Evolutionary conservation across 2,888 invertebrate genomes (phyloP).

Genomic region (Sinelater perroti): DNA sequence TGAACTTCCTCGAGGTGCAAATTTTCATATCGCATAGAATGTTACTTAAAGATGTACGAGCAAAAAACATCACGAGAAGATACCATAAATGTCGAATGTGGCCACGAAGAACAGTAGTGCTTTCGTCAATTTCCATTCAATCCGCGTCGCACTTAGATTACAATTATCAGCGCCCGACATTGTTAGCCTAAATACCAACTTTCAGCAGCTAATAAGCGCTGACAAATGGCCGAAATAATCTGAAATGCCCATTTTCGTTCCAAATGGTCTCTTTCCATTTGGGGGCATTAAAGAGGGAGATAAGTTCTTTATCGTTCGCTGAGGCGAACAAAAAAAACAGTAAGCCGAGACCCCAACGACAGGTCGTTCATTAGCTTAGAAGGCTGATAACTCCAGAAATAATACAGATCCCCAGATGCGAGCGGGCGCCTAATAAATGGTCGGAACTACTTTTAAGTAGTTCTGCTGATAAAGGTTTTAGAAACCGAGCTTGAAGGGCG

Average conservation of each 20-base stretch:
- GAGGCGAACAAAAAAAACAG: conserved; percentile 41
- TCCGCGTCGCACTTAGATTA: not conserved
- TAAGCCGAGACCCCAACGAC: conserved; percentile 43
- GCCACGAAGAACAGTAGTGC: not conserved
- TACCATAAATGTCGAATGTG: no score
- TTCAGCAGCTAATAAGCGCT: conserved; percentile 35
- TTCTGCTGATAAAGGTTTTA: conserved; percentile 40
- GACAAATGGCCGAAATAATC: conserved; percentile 36
- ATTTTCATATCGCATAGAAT: not conserved
- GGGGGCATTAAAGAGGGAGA: conserved; percentile 38
- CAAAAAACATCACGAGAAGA: not conserved
- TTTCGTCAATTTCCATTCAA: conserved; percentile 1
- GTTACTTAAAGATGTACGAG: not conserved
- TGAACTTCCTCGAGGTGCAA: not conserved
- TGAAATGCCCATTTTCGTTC: conserved; percentile 28
- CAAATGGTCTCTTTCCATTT: conserved; percentile 34
- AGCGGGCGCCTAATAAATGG: conserved; percentile 38
- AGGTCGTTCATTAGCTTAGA: conserved; percentile 46
- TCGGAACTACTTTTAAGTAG: conserved; percentile 42
- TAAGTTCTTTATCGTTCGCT: conserved; percentile 42
- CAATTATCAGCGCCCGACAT: not conserved
- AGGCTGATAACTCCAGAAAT: conserved; percentile 43
- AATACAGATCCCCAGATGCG: conserved; percentile 42
- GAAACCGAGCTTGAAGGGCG: conserved; percentile 13
- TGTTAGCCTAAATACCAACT: conserved; percentile 26